A percentile compares a stretch with the other conserved stretches of the same genome.
Conservation (phyloP, 2,113 vertebrate species). For the Acanthisitta chloris region DNA sequence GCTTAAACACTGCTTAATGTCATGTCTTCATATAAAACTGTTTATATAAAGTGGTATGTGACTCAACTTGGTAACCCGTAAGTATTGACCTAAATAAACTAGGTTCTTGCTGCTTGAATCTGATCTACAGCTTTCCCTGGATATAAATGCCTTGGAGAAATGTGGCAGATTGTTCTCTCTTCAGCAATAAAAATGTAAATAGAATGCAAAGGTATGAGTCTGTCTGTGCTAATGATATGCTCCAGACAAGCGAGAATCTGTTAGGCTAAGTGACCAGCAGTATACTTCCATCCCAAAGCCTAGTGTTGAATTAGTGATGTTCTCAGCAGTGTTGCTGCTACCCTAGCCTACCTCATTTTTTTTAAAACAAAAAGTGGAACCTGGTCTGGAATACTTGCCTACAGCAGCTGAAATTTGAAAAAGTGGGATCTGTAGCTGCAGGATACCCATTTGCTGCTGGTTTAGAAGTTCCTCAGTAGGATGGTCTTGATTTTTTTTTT, state of each 20-base stretch:
- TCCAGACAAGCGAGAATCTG: not conserved
- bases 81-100: not conserved
- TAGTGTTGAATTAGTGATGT: not conserved
- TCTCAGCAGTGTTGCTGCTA: not conserved
- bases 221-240: not conserved
- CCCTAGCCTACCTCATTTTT: fast-evolving
- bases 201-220: not conserved
- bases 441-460: not conserved
- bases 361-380: not conserved
- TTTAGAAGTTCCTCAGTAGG: not conserved
- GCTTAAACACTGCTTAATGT: not conserved
- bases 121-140: not conserved
- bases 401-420: not conserved
- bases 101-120: constrained; percentile 9
- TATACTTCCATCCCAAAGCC: not conserved
- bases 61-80: not conserved
- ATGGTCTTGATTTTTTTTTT: not conserved
- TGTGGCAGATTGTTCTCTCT: not conserved
- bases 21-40: not conserved
- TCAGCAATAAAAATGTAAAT: not conserved
- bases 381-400: not conserved
- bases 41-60: not conserved
- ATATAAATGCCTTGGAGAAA: not conserved
- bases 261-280: not conserved
- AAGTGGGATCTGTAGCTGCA: not conserved